Evolutionary conservation across 2,888 invertebrate genomes (phyloP).

Genomic region (Timema podura): DNA sequence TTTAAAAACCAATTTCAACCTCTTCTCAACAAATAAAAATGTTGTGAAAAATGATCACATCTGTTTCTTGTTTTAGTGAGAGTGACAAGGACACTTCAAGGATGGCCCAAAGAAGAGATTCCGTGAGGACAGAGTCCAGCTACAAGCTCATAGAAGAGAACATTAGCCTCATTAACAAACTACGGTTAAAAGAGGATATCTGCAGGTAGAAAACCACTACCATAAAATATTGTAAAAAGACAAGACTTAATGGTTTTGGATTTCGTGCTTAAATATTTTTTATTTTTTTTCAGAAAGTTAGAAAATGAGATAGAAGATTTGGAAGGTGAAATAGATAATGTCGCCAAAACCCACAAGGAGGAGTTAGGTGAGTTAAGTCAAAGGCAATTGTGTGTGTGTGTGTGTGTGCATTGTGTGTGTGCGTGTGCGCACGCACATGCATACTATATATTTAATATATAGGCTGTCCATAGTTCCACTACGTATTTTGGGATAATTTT

Average conservation of each 20-base stretch:
- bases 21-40: neutral
- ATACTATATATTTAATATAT: neutral
- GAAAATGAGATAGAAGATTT: conserved; percentile 42
- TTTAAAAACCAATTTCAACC: neutral
- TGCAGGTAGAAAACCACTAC: conserved; percentile 37
- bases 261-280: neutral
- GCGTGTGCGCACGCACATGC: neutral
- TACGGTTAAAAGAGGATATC: conserved; percentile 47
- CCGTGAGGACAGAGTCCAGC: conserved; percentile 44
- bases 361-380: conserved; percentile 33
- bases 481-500: too few relatives aligned
- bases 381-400: neutral
- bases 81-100: conserved; percentile 37
- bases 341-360: conserved; percentile 35
- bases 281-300: conserved; percentile 37
- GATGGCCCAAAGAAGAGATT: conserved; percentile 31
- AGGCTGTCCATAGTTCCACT: too few relatives aligned
- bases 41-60: neutral
- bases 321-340: conserved; percentile 40
- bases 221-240: neutral
- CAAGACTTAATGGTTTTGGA: neutral
- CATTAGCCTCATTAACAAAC: conserved; percentile 44
- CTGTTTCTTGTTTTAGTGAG: conserved; percentile 39
- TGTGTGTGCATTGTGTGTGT: neutral
- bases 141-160: conserved; percentile 50